Evolutionary conservation across 2,113 vertebrate genomes (phyloP).

Genomic region (Thamnaconus septentrionalis): DNA sequence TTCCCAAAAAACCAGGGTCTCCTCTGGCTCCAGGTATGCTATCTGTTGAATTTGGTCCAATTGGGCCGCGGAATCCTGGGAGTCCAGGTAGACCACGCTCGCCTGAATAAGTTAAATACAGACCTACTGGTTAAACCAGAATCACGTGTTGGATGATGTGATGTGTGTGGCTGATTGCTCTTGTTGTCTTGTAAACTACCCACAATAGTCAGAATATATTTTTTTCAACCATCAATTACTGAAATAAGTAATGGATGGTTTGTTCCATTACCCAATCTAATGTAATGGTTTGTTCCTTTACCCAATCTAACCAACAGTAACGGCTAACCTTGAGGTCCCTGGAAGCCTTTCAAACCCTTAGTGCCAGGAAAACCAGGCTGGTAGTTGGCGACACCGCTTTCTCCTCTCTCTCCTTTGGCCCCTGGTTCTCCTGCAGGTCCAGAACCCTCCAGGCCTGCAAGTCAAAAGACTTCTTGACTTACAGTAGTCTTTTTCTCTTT

Average conservation of each 20-base stretch:
- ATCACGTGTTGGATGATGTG: not conserved
- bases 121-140: not conserved
- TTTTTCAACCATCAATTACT: too few species aligned
- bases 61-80: slow-evolving; percentile 81
- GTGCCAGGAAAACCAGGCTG: slow-evolving; percentile 76
- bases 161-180: not conserved
- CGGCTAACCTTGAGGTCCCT: slow-evolving; percentile 82
- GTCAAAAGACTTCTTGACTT: not conserved
- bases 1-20: slow-evolving; percentile 79
- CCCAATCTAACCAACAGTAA: not conserved
- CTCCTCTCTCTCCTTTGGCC: slow-evolving; percentile 79
- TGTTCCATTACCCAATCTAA: too few species aligned
- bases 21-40: slow-evolving; percentile 72
- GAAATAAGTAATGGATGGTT: too few species aligned
- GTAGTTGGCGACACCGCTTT: slow-evolving; percentile 78
- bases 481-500: too few species aligned
- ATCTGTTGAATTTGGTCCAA: slow-evolving; percentile 49
- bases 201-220: too few species aligned
- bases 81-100: slow-evolving; percentile 77
- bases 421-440: slow-evolving; percentile 83
- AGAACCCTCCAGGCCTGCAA: slow-evolving; percentile 76
- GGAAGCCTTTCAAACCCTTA: slow-evolving; percentile 80
- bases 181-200: too few species aligned
- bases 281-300: too few species aligned
- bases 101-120: slow-evolving; percentile 70